Conservation (phyloP, 2,888 invertebrate genomes). For the Tethea ocularis region DNA sequence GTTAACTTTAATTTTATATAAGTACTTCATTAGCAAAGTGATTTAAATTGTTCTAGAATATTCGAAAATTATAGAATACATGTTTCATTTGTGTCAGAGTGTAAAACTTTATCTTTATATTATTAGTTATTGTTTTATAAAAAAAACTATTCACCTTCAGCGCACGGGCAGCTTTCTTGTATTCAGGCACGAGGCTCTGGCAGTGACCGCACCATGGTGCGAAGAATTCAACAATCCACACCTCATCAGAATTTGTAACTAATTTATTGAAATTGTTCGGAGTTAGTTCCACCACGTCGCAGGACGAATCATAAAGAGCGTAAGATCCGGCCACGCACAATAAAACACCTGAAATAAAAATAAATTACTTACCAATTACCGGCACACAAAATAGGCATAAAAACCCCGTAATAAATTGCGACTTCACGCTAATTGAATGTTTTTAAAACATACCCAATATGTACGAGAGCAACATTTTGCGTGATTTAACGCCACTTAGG, state of each 20-base stretch:
- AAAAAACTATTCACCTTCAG: constrained; percentile 86
- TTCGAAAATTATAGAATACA: too few species aligned
- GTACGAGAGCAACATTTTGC: constrained; percentile 61
- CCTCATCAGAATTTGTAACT: constrained; percentile 91
- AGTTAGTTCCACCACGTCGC: constrained; percentile 94
- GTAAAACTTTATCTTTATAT: too few species aligned
- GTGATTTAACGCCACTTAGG: constrained; percentile 46
- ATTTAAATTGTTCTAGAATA: too few species aligned
- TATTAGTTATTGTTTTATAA: too few species aligned
- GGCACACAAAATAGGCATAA: constrained; percentile 35
- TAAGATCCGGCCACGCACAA: constrained; percentile 60
- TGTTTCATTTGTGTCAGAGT: too few species aligned
- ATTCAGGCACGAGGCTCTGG: constrained; percentile 95
- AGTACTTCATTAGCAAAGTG: too few species aligned
- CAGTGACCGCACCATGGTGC: constrained; percentile 99
- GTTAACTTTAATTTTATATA: neutral
- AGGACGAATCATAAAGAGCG: constrained; percentile 86
- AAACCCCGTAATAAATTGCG: constrained; percentile 26
- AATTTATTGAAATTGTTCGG: constrained; percentile 93
- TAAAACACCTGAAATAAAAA: constrained; percentile 65
- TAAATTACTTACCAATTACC: constrained; percentile 35
- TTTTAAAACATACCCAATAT: constrained; percentile 70
- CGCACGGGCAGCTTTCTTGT: constrained; percentile 95
- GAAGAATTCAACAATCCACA: constrained; percentile 98
- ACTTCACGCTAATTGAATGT: constrained; percentile 52